These are phyloP conservation scores for Monopis laevigella DNA, from an alignment of 2,888 invertebrate genomes.

Conservation along the genomic window DNA sequence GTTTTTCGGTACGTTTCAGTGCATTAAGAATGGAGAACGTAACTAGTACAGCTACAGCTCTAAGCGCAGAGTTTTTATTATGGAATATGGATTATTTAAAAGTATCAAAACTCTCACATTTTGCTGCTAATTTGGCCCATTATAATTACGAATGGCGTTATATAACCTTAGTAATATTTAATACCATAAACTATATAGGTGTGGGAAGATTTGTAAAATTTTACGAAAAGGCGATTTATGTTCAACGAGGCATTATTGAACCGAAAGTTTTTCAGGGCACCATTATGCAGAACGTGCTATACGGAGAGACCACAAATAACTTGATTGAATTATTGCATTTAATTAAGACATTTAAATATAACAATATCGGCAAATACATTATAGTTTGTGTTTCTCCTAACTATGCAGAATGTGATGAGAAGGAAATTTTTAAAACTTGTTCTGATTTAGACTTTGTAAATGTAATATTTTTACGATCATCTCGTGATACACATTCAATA, in stretches of 20 bases:
- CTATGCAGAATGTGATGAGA: neutral
- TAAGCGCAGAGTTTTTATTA: too few species aligned
- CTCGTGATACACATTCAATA: neutral
- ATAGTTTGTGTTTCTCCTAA: neutral
- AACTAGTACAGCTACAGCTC: too few species aligned
- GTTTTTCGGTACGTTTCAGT: too few species aligned
- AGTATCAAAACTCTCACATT: neutral
- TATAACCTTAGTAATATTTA: conserved; percentile 4
- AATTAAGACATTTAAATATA: neutral
- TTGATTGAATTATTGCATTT: neutral
- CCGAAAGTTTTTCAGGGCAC: neutral
- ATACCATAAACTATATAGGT: neutral
- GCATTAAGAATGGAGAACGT: too few species aligned
- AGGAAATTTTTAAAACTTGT: neutral
- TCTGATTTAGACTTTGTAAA: neutral
- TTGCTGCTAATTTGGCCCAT: conserved; percentile 3
- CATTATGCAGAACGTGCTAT: neutral
- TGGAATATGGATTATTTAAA: neutral
- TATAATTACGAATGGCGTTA: conserved; percentile 8
- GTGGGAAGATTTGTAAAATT: neutral
- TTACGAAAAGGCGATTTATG: neutral
- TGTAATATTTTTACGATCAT: neutral
- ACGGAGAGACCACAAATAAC: neutral
- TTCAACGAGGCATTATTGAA: neutral
- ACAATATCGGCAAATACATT: neutral